Base-by-base conservation (phyloP, 2,888 invertebrate species). In the Tholera decimalis region DNA sequence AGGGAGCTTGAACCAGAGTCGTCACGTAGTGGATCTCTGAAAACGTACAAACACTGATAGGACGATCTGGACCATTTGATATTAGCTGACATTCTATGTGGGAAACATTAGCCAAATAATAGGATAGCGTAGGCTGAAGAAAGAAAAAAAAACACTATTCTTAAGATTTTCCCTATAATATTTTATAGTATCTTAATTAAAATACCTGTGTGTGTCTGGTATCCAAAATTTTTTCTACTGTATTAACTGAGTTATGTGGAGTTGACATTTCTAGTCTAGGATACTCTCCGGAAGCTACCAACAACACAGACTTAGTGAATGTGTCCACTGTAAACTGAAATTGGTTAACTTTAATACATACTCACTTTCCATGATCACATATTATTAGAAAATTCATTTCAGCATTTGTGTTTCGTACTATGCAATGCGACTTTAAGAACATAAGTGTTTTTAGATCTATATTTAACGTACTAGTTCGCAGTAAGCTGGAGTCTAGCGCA, bases 241-340 rank as follows among this genome's bases (percentile, higher is more conserved):
- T 35, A 6, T 78, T 63, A 5, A 51, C 77, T n/a, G 82, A 76
- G 0, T 77, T 81, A n/a, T 72, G 46, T 0, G 66, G 57, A n/a
- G 88, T 81, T 13, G 64, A 64, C 3, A 93, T 71, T 53, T 82
- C 80, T 0, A 93, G 28, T 0, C 35, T 57, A 0, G 89, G 85
- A 24, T 73, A 70, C 2, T 81, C 73, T 11, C 92, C 93, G 0
- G 92, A 88, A 2, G 90, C 82, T 0, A 85, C 86, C 2, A 93
- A 22, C 41, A 92, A 62, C 0, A 91, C 18, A 9, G 88, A 87
- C 7, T 85, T 89, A 4, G 93, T 93, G 15, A 89, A 90, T 0
- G 84, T 65, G 44, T 91, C 89, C 1, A 91, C 86, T 74, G 86
- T 62, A 81, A 92, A 85, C 94, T 94, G 68, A 58, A 24, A 58